A percentile compares a stretch with the other conserved stretches of the same genome.
These are phyloP conservation scores for Spilarctia lutea DNA, from an alignment of 2,888 invertebrate species.

Conservation along the genomic window DNA sequence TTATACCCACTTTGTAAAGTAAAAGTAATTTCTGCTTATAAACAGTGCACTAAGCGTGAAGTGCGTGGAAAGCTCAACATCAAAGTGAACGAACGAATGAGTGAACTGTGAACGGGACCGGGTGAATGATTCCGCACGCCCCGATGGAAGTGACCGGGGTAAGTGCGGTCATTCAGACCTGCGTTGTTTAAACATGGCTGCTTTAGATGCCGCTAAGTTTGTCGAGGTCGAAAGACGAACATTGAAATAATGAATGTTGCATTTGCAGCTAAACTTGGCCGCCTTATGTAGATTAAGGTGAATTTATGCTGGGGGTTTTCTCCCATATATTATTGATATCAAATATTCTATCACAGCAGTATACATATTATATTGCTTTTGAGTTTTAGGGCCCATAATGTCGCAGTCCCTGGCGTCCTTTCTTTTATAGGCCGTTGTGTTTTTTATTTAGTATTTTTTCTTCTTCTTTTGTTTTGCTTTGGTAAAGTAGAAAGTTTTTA, in stretches of 20 bases:
- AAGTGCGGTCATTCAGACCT: slow-evolving; percentile 53
- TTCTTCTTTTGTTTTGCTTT: slow-evolving; percentile 1
- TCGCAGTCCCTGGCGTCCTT: neutral
- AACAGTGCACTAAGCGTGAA: slow-evolving; percentile 71
- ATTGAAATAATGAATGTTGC: slow-evolving; percentile 14
- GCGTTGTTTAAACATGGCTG: slow-evolving; percentile 41
- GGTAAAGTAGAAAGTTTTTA: slow-evolving; percentile 1
- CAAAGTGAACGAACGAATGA: slow-evolving; percentile 77
- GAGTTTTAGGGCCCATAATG: slow-evolving; percentile 4
- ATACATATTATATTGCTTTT: slow-evolving; percentile 1
- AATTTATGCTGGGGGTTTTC: neutral
- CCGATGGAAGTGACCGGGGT: slow-evolving; percentile 74
- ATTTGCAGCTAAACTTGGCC: neutral
- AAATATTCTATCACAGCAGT: slow-evolving; percentile 7
- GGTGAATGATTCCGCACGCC: slow-evolving; percentile 75
- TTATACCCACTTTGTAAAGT: slow-evolving; percentile 40
- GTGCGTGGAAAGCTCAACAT: slow-evolving; percentile 76
- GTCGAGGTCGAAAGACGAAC: slow-evolving; percentile 22
- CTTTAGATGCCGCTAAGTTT: slow-evolving; percentile 31
- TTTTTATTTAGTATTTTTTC: neutral
- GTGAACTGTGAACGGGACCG: slow-evolving; percentile 70
- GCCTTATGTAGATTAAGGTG: neutral
- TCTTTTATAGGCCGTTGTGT: neutral
- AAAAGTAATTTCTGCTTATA: slow-evolving; percentile 63
- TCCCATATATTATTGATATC: neutral